Evolutionary conservation across 2,797 vertebrate genomes (phyloP), one percentile per base, ranked within the genome.

Genomic region (Hippocampus kuda): DNA sequence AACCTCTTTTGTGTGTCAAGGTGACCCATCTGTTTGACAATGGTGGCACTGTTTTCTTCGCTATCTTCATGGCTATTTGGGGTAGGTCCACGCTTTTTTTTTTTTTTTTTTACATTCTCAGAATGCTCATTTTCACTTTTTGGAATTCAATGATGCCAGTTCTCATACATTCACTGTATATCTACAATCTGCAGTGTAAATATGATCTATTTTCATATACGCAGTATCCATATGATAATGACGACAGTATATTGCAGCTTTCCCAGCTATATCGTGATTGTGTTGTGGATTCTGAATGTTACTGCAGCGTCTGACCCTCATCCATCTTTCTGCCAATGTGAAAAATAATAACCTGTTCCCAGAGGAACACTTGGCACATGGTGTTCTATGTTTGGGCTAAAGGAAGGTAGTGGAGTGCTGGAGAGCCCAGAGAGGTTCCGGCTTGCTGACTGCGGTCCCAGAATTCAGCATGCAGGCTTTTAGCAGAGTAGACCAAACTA

Each of bases 51-150:
- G 97, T 99, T 75, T 99, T 99, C 91, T 98, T 99, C 75, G 97
- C 97, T 49, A 99, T 99, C 89, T 99, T 99, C 90, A 98, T 99
- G 97, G 97, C 97, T 79, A 97, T 99, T 84, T 99, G 97, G 97
- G 97, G 97, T 99, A 91, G 88, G 97, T 85, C 24, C 44, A 73
- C 26, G 18, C 69, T 67, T 11, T 48, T 38, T n/a, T 6, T 20
- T 18, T 48, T 48, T n/a, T n/a, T 7, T 20, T 20, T 49, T 51
- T 2, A 18, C 63, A 44, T 67, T 46, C 34, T 38, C 34, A 38
- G 34, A 38, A 38, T 38, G 34, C 34, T 38, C 34, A 38, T 38
- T 38, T 8, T 38, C 1, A 41, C 30, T 63, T 63, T 34, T 64
- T 64, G n/a, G 41, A n/a, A 42, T 64, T 64, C 9, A 64, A 44